Evolutionary conservation across 2,797 vertebrate species (phyloP).

Genomic region (Betta splendens): DNA sequence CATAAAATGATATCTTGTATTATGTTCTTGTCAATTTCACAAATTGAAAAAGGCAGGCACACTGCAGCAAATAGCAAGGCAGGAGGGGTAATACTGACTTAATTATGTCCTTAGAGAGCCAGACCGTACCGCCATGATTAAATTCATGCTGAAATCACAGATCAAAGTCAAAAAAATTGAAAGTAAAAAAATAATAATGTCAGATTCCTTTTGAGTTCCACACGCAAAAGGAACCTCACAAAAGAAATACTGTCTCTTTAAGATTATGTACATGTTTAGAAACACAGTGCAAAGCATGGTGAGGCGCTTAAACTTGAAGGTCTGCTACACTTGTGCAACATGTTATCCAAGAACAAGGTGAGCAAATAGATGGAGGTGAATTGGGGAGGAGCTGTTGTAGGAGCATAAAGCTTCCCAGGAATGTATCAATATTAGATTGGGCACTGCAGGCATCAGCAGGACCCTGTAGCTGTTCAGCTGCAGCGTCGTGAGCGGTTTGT

Average conservation of each 20-base stretch:
- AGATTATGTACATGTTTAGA: slow-evolving; percentile 65
- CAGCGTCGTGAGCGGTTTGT: slow-evolving; percentile 39
- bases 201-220: slow-evolving; percentile 49
- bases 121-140: slow-evolving; percentile 54
- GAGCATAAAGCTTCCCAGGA: slow-evolving; percentile 39
- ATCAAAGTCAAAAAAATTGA: slow-evolving; percentile 9
- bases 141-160: slow-evolving; percentile 63
- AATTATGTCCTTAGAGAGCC: slow-evolving; percentile 63
- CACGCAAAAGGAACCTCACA: slow-evolving; percentile 54
- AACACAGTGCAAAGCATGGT: slow-evolving; percentile 65
- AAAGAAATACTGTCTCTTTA: slow-evolving; percentile 83
- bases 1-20: slow-evolving; percentile 73
- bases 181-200: slow-evolving; percentile 1
- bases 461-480: slow-evolving; percentile 31
- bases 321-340: slow-evolving; percentile 54
- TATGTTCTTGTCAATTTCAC: slow-evolving; percentile 89
- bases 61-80: slow-evolving; percentile 81
- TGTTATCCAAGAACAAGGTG: slow-evolving; percentile 46
- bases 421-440: slow-evolving; percentile 42
- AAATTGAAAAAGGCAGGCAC: slow-evolving; percentile 84
- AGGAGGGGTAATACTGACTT: slow-evolving; percentile 69
- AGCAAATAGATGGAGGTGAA: slow-evolving; percentile 21
- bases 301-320: slow-evolving; percentile 50
- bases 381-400: slow-evolving; percentile 30
- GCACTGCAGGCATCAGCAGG: slow-evolving; percentile 13